These are phyloP conservation scores for Fulica atra DNA, from an alignment of 2,113 vertebrate species.

Conservation along the genomic window DNA sequence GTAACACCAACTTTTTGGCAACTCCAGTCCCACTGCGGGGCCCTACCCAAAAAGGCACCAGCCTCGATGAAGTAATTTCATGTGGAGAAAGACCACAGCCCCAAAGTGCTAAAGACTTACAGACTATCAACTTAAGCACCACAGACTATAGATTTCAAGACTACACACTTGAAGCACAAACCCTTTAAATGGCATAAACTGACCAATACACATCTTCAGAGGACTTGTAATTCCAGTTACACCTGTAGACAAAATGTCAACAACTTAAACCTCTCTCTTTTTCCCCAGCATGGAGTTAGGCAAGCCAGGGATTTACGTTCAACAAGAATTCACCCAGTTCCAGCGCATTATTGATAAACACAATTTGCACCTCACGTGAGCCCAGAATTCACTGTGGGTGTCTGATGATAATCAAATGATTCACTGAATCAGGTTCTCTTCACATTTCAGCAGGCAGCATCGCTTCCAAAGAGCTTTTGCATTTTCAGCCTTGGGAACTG, in stretches of 20 bases:
- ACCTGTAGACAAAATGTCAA: not conserved
- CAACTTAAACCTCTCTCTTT: not conserved
- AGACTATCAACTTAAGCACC: not conserved
- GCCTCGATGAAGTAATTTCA: not conserved
- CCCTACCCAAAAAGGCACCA: not conserved
- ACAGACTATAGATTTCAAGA: not conserved
- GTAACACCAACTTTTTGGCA: fast-evolving
- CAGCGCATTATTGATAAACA: not conserved
- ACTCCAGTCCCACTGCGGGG: not conserved
- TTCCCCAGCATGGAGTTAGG: not conserved
- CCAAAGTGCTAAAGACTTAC: not conserved
- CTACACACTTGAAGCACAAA: not conserved
- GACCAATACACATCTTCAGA: not conserved
- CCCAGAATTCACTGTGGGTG: not conserved
- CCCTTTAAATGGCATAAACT: not conserved
- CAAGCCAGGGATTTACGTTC: not conserved
- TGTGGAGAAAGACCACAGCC: fast-evolving
- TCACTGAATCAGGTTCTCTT: not conserved
- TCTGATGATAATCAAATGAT: not conserved
- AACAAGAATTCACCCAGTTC: not conserved
- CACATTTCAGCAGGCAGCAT: not conserved
- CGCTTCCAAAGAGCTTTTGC: not conserved
- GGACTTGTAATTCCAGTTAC: not conserved
- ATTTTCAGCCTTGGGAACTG: not conserved
- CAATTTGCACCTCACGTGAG: not conserved